These are phyloP conservation scores for Aleiodes testaceus DNA, from an alignment of 2,888 invertebrate species.

Conservation along the genomic window DNA sequence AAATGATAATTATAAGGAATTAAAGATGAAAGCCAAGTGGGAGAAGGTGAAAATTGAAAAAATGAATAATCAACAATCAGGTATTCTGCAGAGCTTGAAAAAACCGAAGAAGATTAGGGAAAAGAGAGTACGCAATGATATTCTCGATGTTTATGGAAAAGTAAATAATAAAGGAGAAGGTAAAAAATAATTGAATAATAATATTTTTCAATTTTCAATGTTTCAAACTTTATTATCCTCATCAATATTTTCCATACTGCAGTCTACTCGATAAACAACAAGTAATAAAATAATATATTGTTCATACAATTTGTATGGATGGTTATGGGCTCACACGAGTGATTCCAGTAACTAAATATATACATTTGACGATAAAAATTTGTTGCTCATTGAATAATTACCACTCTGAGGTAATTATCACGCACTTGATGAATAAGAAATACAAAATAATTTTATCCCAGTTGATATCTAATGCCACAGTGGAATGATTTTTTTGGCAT, in stretches of 20 bases:
- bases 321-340: slow-evolving; percentile 12
- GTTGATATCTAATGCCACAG: slow-evolving; percentile 60
- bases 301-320: slow-evolving; percentile 51
- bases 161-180: slow-evolving; percentile 52
- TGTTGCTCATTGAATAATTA: slow-evolving; percentile 41
- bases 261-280: slow-evolving; percentile 63
- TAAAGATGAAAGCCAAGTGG: slow-evolving; percentile 78
- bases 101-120: slow-evolving; percentile 40
- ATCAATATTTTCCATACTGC: slow-evolving; percentile 45
- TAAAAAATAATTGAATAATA: slow-evolving; percentile 37
- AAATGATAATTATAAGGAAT: slow-evolving; percentile 83
- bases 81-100: slow-evolving; percentile 8
- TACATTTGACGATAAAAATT: no score
- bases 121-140: slow-evolving; percentile 53
- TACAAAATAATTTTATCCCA: slow-evolving; percentile 54
- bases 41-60: slow-evolving; percentile 72
- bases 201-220: slow-evolving; percentile 25
- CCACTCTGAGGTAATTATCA: neutral
- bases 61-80: neutral
- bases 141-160: slow-evolving; percentile 66
- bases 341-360: slow-evolving; percentile 44
- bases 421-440: slow-evolving; percentile 42
- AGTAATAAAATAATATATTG: slow-evolving; percentile 69
- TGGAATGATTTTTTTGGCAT: slow-evolving; percentile 70
- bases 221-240: slow-evolving; percentile 21